Percentiles rank a stretch among this genome's conserved stretches.
Conservation (phyloP, 2,113 vertebrate genomes). For the Tricholaema leucomelas region DNA sequence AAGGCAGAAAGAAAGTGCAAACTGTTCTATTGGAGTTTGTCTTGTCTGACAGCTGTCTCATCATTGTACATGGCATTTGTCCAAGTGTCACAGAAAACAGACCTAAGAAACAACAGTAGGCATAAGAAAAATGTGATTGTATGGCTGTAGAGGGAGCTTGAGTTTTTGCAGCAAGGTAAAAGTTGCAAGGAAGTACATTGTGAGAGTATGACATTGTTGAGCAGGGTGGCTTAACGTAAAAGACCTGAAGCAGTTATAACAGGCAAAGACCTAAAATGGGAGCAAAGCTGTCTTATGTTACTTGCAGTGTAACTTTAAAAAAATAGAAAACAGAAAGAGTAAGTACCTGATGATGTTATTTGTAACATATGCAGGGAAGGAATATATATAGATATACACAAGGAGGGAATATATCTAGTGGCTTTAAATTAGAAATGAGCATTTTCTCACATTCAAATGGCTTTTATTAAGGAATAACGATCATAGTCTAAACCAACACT, state of each 20-base stretch:
- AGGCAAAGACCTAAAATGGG: background rate
- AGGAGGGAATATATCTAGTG: background rate
- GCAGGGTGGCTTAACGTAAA: background rate
- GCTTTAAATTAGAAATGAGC: background rate
- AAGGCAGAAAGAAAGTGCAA: background rate
- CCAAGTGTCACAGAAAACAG: background rate
- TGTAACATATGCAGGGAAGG: background rate
- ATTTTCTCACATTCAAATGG: background rate
- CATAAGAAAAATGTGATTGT: background rate
- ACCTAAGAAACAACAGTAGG: background rate
- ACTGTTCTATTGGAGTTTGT: background rate
- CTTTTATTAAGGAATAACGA: background rate
- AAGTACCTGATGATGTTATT: background rate
- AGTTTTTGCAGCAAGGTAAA: background rate
- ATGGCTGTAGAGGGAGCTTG: background rate
- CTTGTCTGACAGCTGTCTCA: background rate
- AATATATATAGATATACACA: background rate
- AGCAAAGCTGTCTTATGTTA: background rate
- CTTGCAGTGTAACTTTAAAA: background rate
- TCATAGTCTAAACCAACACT: background rate
- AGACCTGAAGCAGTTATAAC: background rate
- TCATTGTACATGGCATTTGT: background rate
- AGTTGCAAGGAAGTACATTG: background rate
- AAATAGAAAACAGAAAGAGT: background rate
- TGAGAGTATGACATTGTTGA: background rate